Evolutionary conservation across 2,113 vertebrate species (phyloP).

Genomic region (Sebastes schlegelii): DNA sequence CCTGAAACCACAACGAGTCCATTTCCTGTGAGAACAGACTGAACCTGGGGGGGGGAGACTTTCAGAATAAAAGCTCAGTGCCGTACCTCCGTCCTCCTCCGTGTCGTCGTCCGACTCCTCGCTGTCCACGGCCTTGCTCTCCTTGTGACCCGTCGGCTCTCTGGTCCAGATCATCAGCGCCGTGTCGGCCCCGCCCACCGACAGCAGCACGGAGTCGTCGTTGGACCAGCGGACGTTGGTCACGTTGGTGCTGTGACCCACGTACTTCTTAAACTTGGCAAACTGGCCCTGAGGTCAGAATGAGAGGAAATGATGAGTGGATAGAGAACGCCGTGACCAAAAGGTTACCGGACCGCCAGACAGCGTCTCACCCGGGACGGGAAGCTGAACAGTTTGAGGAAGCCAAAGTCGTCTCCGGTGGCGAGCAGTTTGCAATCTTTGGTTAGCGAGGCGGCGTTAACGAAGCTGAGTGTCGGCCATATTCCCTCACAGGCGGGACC

Average conservation of each 20-base stretch:
- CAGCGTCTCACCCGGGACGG: constrained; percentile 89
- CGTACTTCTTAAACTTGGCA: constrained; percentile 94
- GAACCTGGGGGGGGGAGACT: not conserved
- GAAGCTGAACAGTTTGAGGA: constrained; percentile 95
- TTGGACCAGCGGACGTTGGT: constrained; percentile 95
- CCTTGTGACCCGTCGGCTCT: constrained; percentile 90
- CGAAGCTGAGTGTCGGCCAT: constrained; percentile 92
- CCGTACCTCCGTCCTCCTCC: constrained; percentile 95
- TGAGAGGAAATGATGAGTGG: not conserved
- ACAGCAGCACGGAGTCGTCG: constrained; percentile 92
- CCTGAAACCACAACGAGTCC: constrained; percentile 80
- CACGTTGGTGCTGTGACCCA: constrained; percentile 96
- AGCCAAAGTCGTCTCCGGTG: constrained; percentile 96
- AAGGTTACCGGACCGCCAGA: no score
- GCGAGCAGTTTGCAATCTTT: constrained; percentile 91
- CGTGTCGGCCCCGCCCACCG: constrained; percentile 93
- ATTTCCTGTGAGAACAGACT: not conserved
- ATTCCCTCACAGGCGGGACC: constrained; percentile 94
- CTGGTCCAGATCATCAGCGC: constrained; percentile 98
- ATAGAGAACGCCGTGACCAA: no score
- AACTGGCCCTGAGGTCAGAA: constrained; percentile 88
- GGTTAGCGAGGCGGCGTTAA: constrained; percentile 92
- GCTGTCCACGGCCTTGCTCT: constrained; percentile 94
- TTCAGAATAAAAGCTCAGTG: constrained; percentile 2
- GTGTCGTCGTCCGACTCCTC: constrained; percentile 95